Evolutionary conservation across 2,888 invertebrate genomes (phyloP), one percentile per base, ranked within the genome.

Genomic region (Deilephila porcellus): DNA sequence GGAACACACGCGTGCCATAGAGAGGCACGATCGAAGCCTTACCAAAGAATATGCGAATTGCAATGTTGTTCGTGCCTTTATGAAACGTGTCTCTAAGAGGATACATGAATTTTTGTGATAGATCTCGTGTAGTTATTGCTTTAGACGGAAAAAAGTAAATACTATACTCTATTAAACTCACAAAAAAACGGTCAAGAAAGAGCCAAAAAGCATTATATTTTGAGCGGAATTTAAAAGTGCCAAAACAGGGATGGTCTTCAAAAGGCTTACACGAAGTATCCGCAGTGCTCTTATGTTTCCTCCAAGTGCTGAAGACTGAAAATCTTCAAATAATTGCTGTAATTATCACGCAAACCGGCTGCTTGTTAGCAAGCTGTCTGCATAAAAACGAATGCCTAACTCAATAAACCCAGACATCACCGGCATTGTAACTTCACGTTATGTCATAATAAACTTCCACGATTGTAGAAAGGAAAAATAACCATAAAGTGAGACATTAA

Each of bases 11-110:
- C 70, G 84, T 72, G 56, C 74, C 85, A 90, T 76, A 78, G 84
- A 82, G 90, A 86, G 76, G 79, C 79, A 74, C 45, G 75, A 80
- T 81, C 78, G 84, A 83, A 88, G 84, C 88, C 89, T 88, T 84
- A 81, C 74, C 87, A 87, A 76, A 88, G 91, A 90, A 71, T 84
- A 86, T 20, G 14, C 6, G 8, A 34, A 45, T 19, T 5, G 37
- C 20, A 29, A 19, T 19, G 6, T 70, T 17, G 20, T 20, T 71
- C 52, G n/a, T 60, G 34, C 71, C 60, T 64, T 34, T 11, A 6
- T 20, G 1, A 6, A 14, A 17, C 14, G 7, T 29, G 74, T 60
- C 71, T 71, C 74, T 71, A 0, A 60, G 74, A 71, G 67, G 67
- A 17, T 56, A 3, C 17, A n/a, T n/a, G 5, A n/a, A 4, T 56